Evolutionary conservation across 2,113 vertebrate genomes (phyloP).

Genomic region (Siphamia tubifer): DNA sequence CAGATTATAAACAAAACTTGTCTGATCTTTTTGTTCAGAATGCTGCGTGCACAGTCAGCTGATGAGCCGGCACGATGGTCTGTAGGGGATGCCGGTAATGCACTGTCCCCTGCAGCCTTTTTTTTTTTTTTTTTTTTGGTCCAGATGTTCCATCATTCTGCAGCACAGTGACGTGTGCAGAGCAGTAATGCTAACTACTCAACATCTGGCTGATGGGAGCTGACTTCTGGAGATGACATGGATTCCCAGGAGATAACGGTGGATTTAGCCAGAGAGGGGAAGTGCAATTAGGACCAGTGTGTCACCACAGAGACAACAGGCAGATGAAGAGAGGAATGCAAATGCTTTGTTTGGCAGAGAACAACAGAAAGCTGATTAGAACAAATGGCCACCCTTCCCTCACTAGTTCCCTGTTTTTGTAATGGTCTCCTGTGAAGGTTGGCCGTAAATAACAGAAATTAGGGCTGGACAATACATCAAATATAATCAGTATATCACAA

Average conservation of each 20-base stretch:
- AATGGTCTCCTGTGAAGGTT: conserved; percentile 19
- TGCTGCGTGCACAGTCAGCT: conserved; percentile 27
- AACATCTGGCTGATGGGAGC: conserved; percentile 79
- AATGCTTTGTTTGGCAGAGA: conserved; percentile 78
- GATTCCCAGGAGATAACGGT: conserved; percentile 76
- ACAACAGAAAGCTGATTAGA: conserved; percentile 79
- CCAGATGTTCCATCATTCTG: conserved; percentile 69
- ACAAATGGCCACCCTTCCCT: conserved; percentile 56
- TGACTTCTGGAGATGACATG: conserved; percentile 75
- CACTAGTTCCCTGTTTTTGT: conserved; percentile 13
- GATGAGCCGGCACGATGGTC: conserved; percentile 20
- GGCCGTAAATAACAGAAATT: neutral
- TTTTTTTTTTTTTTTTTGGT: conserved; percentile 35
- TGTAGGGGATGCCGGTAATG: conserved; percentile 39
- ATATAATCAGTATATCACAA: too few species aligned
- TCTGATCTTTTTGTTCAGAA: conserved; percentile 6
- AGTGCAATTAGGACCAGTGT: conserved; percentile 79
- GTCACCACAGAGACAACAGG: conserved; percentile 63
- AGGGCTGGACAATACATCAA: too few species aligned
- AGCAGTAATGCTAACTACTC: conserved; percentile 72
- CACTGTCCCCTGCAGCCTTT: conserved; percentile 44
- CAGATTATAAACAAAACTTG: conserved; percentile 35
- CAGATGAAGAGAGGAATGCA: conserved; percentile 67
- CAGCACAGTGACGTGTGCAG: conserved; percentile 56
- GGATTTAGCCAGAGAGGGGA: conserved; percentile 72